phyloP scores from a whole-genome alignment of 1,140 invertebrate species.

The Sarcophaga peregrina region DNA sequence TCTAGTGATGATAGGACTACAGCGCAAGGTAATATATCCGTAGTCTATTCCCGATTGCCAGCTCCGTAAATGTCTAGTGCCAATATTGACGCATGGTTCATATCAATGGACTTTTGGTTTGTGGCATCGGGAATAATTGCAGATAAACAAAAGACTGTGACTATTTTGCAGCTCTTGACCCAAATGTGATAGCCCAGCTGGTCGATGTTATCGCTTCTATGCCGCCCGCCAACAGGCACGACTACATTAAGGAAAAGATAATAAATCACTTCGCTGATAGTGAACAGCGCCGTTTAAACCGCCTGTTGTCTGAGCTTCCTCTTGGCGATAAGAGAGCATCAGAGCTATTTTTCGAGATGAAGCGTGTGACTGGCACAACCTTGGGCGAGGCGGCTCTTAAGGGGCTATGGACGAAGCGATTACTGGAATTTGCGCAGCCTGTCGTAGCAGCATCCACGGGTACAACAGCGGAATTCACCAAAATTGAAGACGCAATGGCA shows the following conservation, averaged over 20 bases:
- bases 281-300: background rate
- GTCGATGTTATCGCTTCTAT: too few relatives aligned
- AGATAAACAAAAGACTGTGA: background rate
- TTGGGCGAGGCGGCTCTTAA: background rate
- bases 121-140: background rate
- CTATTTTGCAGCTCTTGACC: background rate
- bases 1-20: too few relatives aligned
- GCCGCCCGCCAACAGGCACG: too few relatives aligned
- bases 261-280: background rate
- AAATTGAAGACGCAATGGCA: conserved; percentile 28
- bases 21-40: too few relatives aligned
- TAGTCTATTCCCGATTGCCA: conserved; percentile 1
- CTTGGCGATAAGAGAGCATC: conserved; percentile 25
- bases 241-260: background rate
- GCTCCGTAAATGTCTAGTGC: background rate
- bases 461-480: background rate
- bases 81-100: conserved; percentile 24
- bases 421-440: conserved; percentile 5
- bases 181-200: background rate
- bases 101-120: conserved; percentile 35
- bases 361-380: background rate
- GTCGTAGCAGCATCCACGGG: conserved; percentile 28
- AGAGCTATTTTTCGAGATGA: conserved; percentile 24
- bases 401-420: background rate
- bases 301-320: background rate